Conservation (phyloP, 2,888 invertebrate species). For the Syrista parreyssii region DNA sequence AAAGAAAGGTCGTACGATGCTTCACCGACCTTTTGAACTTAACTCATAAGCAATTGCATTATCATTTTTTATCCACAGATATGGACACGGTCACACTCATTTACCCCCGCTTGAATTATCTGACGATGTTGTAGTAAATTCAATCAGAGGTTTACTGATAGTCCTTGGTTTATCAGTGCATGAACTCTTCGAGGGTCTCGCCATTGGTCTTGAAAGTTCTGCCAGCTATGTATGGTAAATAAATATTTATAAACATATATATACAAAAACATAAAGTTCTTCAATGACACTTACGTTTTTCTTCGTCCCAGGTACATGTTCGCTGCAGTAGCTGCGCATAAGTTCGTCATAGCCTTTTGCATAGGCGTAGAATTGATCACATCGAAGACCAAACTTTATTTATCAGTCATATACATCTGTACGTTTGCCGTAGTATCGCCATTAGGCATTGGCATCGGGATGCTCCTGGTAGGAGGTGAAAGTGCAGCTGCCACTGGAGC, state of each 20-base stretch:
- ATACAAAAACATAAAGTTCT: background rate
- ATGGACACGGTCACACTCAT: slow-evolving; percentile 51
- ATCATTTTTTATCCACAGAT: slow-evolving; percentile 20
- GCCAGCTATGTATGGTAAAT: slow-evolving; percentile 65
- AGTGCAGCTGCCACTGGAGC: slow-evolving; percentile 72
- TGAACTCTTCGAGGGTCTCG: slow-evolving; percentile 83
- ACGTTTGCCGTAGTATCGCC: slow-evolving; percentile 86
- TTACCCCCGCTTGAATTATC: slow-evolving; percentile 46
- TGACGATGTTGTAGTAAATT: slow-evolving; percentile 53
- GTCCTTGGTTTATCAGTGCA: slow-evolving; percentile 87
- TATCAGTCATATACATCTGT: slow-evolving; percentile 76
- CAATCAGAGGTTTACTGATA: slow-evolving; percentile 79
- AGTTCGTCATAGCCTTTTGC: slow-evolving; percentile 88
- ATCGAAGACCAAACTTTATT: slow-evolving; percentile 73
- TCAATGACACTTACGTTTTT: slow-evolving; percentile 14
- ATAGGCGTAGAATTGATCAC: slow-evolving; percentile 86
- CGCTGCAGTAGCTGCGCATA: slow-evolving; percentile 86
- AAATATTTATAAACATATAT: background rate
- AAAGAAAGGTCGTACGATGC: background rate
- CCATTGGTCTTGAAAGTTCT: slow-evolving; percentile 68
- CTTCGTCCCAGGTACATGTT: slow-evolving; percentile 77
- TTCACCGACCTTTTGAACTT: background rate
- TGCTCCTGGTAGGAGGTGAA: slow-evolving; percentile 73
- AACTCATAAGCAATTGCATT: background rate
- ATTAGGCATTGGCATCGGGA: slow-evolving; percentile 81